Conservation (phyloP, 2,888 invertebrate genomes). For the Lycaena phlaeas region DNA sequence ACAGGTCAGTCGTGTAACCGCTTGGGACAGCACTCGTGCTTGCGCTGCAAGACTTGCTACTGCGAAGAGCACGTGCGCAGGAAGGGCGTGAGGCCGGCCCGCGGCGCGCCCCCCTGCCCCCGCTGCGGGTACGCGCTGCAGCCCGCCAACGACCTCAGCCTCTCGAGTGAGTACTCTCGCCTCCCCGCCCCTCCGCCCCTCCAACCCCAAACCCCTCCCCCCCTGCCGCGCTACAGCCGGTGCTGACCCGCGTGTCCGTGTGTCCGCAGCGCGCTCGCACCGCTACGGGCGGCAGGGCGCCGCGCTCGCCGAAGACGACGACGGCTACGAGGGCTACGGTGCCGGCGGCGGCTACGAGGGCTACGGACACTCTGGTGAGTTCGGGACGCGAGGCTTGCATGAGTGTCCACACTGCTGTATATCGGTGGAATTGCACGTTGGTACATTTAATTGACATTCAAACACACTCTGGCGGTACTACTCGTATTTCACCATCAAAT, state of each 20-base stretch:
- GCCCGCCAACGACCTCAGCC: constrained; percentile 93
- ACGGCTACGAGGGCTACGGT: constrained; percentile 53
- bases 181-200: no score
- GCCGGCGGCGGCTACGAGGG: constrained; percentile 46
- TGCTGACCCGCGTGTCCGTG: no score
- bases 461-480: no score
- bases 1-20: constrained; percentile 94
- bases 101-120: constrained; percentile 82
- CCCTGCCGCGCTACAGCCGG: no score
- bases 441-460: no score
- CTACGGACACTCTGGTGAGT: constrained; percentile 38
- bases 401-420: no score
- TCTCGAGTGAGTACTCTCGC: constrained; percentile 83
- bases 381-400: no score
- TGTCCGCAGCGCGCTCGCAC: constrained; percentile 80
- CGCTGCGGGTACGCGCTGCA: constrained; percentile 95
- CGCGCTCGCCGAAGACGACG: constrained; percentile 75
- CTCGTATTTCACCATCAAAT: no score
- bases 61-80: constrained; percentile 97
- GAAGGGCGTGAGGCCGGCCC: constrained; percentile 33
- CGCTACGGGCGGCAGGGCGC: constrained; percentile 91
- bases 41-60: constrained; percentile 96
- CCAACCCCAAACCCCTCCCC: no score
- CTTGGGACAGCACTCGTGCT: constrained; percentile 94
- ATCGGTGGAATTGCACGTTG: no score